These are phyloP conservation scores for Tetragnatha versicolor DNA, from an alignment of 1,140 invertebrate species.

Conservation along the genomic window DNA sequence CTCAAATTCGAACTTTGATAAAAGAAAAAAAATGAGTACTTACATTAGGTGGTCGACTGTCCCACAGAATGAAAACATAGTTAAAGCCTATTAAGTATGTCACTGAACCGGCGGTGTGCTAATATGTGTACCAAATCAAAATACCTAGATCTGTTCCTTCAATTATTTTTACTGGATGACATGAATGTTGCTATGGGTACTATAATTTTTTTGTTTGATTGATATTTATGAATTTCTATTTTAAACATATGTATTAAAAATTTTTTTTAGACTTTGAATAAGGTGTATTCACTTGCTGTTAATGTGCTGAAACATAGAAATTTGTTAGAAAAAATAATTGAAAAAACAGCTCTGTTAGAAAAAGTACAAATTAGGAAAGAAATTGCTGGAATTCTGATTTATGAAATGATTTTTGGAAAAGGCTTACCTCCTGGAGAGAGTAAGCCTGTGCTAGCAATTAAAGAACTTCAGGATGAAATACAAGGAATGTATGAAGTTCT, in stretches of 20 bases:
- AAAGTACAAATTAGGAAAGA: constrained; percentile 75
- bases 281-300: constrained; percentile 75
- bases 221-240: neutral
- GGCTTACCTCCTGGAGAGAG: constrained; percentile 72
- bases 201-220: neutral
- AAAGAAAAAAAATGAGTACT: too few species aligned
- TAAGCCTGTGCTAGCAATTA: constrained; percentile 75
- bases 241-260: constrained; percentile 46
- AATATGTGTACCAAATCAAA: neutral
- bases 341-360: constrained; percentile 68
- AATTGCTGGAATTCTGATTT: constrained; percentile 77
- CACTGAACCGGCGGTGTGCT: neutral
- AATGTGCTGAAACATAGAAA: constrained; percentile 74
- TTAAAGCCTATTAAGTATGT: neutral
- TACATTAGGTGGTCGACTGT: too few species aligned
- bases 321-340: constrained; percentile 67
- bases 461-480: constrained; percentile 69
- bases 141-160: neutral
- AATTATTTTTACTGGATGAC: neutral
- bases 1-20: too few species aligned
- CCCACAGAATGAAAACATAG: too few species aligned
- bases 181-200: neutral
- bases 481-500: constrained; percentile 58
- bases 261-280: constrained; percentile 74
- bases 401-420: constrained; percentile 84